Conservation (phyloP, 2,888 invertebrate genomes). For the Rhogogaster chlorosoma region DNA sequence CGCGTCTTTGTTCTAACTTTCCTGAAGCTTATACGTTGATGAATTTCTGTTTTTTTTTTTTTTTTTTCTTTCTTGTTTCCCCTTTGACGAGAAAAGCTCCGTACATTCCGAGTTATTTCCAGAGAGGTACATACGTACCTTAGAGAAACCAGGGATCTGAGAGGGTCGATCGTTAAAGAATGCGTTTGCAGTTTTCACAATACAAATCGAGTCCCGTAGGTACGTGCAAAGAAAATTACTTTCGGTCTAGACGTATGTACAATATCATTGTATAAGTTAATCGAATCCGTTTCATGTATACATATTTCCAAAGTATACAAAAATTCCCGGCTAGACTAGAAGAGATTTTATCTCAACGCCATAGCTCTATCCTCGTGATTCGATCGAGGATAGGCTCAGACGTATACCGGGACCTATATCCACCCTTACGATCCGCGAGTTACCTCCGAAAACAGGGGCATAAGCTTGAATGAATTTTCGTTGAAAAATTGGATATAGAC, state of each 20-base stretch:
- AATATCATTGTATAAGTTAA: background rate
- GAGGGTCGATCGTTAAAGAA: background rate
- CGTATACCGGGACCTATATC: background rate
- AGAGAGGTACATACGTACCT: background rate
- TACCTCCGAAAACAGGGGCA: background rate
- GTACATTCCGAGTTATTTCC: no score
- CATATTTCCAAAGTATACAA: background rate
- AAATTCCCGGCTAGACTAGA: background rate
- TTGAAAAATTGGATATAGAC: background rate
- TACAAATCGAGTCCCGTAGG: background rate
- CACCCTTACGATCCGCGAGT: background rate
- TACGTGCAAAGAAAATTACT: background rate
- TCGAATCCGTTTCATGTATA: background rate
- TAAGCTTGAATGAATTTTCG: constrained; percentile 8
- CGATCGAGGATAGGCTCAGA: background rate
- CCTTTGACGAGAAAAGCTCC: no score
- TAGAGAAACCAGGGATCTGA: background rate
- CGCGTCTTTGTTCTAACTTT: no score
- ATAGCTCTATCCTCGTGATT: background rate
- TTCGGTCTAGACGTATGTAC: background rate
- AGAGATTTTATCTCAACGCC: background rate
- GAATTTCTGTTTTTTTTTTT: no score
- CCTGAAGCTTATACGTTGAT: background rate
- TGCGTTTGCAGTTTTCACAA: background rate
- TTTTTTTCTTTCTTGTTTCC: no score